phyloP scores from a whole-genome alignment of 1,140 invertebrate genomes.

The Leptopilina boulardi region DNA sequence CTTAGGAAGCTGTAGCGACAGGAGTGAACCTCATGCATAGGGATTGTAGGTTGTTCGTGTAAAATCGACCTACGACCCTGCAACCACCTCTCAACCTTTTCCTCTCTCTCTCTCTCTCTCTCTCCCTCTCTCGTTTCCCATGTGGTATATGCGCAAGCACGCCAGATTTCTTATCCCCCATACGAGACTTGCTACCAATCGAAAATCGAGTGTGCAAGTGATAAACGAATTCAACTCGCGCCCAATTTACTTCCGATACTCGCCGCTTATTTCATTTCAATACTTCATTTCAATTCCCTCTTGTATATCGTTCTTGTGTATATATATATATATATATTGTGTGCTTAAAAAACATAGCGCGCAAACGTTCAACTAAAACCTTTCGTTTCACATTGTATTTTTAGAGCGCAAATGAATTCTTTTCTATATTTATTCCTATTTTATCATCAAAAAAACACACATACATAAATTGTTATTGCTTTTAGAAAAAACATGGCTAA shows the following conservation, averaged over 20 bases:
- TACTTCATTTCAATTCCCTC: not conserved
- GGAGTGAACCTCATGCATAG: slow-evolving; percentile 72
- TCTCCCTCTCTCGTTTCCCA: not conserved
- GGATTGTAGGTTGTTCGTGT: slow-evolving; percentile 71
- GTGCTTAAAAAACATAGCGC: not conserved
- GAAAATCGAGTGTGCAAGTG: not conserved
- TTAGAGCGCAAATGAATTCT: no score
- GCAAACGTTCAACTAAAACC: not conserved
- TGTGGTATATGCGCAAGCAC: slow-evolving; percentile 40
- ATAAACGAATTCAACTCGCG: slow-evolving; percentile 13
- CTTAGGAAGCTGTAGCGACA: slow-evolving; percentile 72
- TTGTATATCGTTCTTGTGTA: not conserved
- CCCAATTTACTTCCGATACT: slow-evolving; percentile 18
- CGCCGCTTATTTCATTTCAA: not conserved
- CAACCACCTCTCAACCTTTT: slow-evolving; percentile 21
- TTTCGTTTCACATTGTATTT: no score
- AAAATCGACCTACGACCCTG: slow-evolving; percentile 61
- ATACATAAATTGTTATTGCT: no score
- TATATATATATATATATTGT: no score
- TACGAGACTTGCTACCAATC: not conserved
- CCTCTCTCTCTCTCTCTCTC: slow-evolving; percentile 1
- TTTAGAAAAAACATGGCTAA: no score
- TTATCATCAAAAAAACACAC: no score
- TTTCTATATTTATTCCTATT: no score
- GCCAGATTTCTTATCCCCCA: slow-evolving; percentile 33